A percentile compares a stretch with the other conserved stretches of the same genome.
Evolutionary conservation across 2,888 invertebrate species (phyloP).

Genomic region (Torymus texanus): DNA sequence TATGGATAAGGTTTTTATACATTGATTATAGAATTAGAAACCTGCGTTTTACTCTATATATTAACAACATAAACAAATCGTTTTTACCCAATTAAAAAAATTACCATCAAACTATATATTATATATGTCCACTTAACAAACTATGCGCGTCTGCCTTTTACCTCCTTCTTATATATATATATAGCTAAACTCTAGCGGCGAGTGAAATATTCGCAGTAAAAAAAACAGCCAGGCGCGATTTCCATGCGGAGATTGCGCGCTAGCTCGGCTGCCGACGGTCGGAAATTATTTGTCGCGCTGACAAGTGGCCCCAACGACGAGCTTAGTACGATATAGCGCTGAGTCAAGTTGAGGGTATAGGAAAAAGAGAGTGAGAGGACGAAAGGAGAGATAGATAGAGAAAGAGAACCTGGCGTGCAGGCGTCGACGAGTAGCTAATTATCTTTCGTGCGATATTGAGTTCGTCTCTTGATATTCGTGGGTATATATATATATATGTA

Average conservation of each 20-base stretch:
- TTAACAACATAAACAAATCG: too few relatives aligned
- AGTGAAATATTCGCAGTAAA: neutral
- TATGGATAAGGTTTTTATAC: too few relatives aligned
- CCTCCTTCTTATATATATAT: too few relatives aligned
- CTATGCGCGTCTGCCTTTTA: too few relatives aligned
- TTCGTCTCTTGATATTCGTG: neutral
- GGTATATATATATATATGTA: neutral
- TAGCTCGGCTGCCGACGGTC: slow-evolving; percentile 37
- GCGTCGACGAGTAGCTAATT: slow-evolving; percentile 46
- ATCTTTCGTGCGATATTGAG: slow-evolving; percentile 24
- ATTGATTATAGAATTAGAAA: too few relatives aligned
- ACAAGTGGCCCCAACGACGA: slow-evolving; percentile 58
- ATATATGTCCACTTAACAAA: too few relatives aligned
- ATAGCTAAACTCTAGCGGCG: too few relatives aligned
- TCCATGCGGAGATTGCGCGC: slow-evolving; percentile 37
- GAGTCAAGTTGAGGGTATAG: slow-evolving; percentile 26
- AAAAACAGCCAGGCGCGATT: slow-evolving; percentile 27
- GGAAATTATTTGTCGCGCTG: slow-evolving; percentile 65
- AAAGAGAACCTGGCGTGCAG: neutral
- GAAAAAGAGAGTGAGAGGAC: neutral
- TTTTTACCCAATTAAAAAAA: too few relatives aligned
- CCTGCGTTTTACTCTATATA: too few relatives aligned
- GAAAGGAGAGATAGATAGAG: slow-evolving; percentile 31
- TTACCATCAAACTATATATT: too few relatives aligned
- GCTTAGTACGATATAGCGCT: slow-evolving; percentile 40